Conservation (phyloP, 2,888 invertebrate species). For the Amphipyra tragopoginis region DNA sequence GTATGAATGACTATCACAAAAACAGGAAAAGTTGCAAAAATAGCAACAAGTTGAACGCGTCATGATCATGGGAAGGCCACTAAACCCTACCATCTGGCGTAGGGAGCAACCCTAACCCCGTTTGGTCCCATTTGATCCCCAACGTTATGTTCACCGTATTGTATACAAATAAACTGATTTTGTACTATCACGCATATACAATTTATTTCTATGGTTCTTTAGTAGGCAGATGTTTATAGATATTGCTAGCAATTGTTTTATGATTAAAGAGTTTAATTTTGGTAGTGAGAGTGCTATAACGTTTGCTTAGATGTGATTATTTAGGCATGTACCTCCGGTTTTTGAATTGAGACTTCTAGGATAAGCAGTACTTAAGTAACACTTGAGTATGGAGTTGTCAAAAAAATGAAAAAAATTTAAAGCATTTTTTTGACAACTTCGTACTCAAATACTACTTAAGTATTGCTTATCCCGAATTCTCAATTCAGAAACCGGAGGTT, state of each 20-base stretch:
- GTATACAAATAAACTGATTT: slow-evolving; percentile 65
- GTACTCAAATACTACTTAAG: too few species aligned
- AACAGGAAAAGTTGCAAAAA: slow-evolving; percentile 21
- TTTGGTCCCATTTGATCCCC: slow-evolving; percentile 47
- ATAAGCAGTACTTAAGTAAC: too few species aligned
- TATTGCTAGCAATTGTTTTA: slow-evolving; percentile 11
- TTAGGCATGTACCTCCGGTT: too few species aligned
- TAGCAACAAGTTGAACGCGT: slow-evolving; percentile 46
- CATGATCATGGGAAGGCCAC: slow-evolving; percentile 11
- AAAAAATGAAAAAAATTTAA: too few species aligned
- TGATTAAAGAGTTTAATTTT: slow-evolving; percentile 8
- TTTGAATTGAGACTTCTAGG: too few species aligned
- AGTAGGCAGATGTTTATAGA: slow-evolving; percentile 17
- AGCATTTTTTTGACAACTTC: too few species aligned
- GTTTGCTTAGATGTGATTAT: too few species aligned
- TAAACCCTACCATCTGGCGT: background rate
- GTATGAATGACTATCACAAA: background rate
- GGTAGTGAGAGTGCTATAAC: too few species aligned
- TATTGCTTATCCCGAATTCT: too few species aligned
- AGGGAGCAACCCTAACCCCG: slow-evolving; percentile 44
- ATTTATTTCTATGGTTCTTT: slow-evolving; percentile 34
- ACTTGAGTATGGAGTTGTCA: too few species aligned
- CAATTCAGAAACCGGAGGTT: too few species aligned
- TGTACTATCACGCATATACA: slow-evolving; percentile 46
- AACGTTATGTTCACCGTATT: slow-evolving; percentile 57